These are phyloP conservation scores for Griposia aprilina DNA, from an alignment of 2,888 invertebrate species.

Conservation along the genomic window DNA sequence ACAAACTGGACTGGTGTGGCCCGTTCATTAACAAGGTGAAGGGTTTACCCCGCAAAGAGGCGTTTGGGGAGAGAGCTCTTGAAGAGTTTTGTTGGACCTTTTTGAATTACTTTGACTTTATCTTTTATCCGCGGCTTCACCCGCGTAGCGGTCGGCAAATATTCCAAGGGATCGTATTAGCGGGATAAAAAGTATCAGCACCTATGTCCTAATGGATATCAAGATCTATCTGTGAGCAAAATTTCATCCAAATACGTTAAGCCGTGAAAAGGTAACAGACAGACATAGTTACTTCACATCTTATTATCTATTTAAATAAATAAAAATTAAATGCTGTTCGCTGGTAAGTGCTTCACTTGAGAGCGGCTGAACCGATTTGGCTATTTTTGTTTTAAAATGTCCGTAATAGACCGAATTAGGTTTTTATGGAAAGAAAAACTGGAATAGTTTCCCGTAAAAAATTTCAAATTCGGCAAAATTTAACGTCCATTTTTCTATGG, in stretches of 20 bases:
- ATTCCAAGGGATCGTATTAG: no score
- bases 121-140: not conserved
- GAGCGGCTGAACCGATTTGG: not conserved
- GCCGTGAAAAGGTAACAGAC: no score
- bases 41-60: not conserved
- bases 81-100: not conserved
- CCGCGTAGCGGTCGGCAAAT: not conserved
- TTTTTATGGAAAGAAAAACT: not conserved
- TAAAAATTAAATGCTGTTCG: no score
- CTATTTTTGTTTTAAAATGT: not conserved
- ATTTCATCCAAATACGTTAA: not conserved
- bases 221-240: not conserved
- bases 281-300: not conserved
- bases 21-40: constrained; percentile 18
- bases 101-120: not conserved
- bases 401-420: not conserved
- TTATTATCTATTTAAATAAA: no score
- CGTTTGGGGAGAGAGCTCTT: not conserved
- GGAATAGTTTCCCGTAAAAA: not conserved
- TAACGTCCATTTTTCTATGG: no score
- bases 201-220: not conserved
- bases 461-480: not conserved
- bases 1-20: not conserved
- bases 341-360: not conserved
- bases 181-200: not conserved